Evolutionary conservation across 2,888 invertebrate species (phyloP).

Genomic region (Plebejus melissa): DNA sequence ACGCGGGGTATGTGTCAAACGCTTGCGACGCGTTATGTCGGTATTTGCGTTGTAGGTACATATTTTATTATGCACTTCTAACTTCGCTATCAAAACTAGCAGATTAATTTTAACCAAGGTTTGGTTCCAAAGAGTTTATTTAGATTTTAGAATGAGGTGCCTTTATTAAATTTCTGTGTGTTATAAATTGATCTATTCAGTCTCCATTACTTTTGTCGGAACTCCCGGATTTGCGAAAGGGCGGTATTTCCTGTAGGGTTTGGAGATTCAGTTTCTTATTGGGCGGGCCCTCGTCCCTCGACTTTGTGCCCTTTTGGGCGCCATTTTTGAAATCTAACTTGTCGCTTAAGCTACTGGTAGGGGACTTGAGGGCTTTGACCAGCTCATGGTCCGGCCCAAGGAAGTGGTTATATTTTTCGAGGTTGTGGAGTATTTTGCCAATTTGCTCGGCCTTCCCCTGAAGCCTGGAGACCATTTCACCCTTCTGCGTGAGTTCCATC

Average conservation of each 20-base stretch:
- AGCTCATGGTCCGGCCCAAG: constrained; percentile 80
- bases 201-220: constrained; percentile 52
- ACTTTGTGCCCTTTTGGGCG: constrained; percentile 66
- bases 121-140: background rate
- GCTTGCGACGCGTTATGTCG: background rate
- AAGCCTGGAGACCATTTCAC: constrained; percentile 95
- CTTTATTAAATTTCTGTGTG: background rate
- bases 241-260: constrained; percentile 71
- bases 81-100: too few relatives aligned
- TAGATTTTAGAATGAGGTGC: background rate
- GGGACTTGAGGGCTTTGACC: constrained; percentile 71
- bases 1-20: background rate
- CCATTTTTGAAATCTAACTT: constrained; percentile 61
- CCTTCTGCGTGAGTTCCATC: constrained; percentile 96
- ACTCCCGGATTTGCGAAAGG: constrained; percentile 59
- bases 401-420: constrained; percentile 91
- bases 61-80: too few relatives aligned
- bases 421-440: constrained; percentile 93
- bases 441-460: constrained; percentile 97
- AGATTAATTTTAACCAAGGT: too few relatives aligned
- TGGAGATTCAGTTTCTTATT: constrained; percentile 68
- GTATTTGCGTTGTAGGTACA: too few relatives aligned
- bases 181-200: constrained; percentile 29
- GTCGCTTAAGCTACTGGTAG: constrained; percentile 64
- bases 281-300: constrained; percentile 77